Percentiles rank a stretch among this genome's conserved stretches.
Conservation (phyloP, 1,140 invertebrate species). For the Periplaneta americana region DNA sequence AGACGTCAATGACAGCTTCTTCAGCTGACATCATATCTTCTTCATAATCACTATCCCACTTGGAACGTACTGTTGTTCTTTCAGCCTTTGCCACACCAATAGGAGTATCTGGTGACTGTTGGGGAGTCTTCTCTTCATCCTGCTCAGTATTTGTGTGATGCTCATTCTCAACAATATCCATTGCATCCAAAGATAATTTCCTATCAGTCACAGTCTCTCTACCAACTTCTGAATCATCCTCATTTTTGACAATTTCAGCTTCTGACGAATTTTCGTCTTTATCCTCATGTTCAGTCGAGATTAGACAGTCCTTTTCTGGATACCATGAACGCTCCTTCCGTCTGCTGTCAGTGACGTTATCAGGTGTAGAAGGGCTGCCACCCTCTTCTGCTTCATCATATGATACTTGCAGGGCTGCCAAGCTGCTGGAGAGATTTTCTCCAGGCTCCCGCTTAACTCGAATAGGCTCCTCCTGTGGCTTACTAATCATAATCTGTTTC, state of each 20-base stretch:
- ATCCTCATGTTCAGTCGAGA: background rate
- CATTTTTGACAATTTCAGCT: background rate
- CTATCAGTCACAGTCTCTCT: background rate
- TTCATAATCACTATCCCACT: conserved; percentile 19
- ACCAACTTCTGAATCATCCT: background rate
- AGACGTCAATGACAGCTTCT: background rate
- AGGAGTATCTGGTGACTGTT: background rate
- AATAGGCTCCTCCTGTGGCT: background rate
- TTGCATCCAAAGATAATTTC: background rate
- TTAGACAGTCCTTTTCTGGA: background rate
- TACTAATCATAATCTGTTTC: conserved; percentile 1
- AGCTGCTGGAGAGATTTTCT: conserved; percentile 5
- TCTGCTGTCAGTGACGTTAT: background rate
- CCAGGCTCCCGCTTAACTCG: background rate
- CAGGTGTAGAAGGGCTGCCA: background rate
- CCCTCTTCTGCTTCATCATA: conserved; percentile 11
- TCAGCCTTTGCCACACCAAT: background rate
- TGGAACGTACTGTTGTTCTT: conserved; percentile 12
- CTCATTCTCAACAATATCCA: background rate
- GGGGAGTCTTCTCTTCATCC: background rate
- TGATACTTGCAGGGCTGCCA: conserved; percentile 12
- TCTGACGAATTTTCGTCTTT: background rate
- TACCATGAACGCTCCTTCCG: conserved; percentile 5
- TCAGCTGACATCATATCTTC: conserved; percentile 4
- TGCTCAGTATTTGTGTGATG: background rate